Conservation (phyloP, 2,797 vertebrate species). For the Cyprinodon diabolis region DNA sequence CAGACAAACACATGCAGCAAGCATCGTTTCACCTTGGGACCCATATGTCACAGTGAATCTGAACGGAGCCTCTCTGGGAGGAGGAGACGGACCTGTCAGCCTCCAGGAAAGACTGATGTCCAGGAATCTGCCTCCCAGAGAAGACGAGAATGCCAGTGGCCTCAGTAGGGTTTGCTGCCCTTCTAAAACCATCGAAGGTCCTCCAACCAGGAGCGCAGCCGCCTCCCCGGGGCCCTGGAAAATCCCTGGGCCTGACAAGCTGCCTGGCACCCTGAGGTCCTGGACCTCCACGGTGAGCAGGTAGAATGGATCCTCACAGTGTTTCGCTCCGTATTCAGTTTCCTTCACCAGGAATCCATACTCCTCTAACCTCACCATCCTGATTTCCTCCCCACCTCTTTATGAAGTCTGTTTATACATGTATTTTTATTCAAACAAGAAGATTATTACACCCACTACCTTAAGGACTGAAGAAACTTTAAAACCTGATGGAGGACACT, state of each 20-base stretch:
- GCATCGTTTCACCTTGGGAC: conserved; percentile 76
- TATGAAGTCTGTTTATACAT: conserved; percentile 69
- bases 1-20: conserved; percentile 68
- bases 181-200: conserved; percentile 73
- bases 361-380: conserved; percentile 41
- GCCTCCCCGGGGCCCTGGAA: conserved; percentile 91
- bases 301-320: conserved; percentile 77
- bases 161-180: conserved; percentile 74
- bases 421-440: conserved; percentile 81
- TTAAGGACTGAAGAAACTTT: conserved; percentile 82
- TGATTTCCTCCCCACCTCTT: conserved; percentile 68
- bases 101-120: conserved; percentile 83
- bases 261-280: conserved; percentile 88
- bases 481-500: conserved; percentile 69
- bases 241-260: conserved; percentile 89
- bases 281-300: conserved; percentile 91
- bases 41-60: conserved; percentile 73
- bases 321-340: conserved; percentile 65
- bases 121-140: conserved; percentile 74
- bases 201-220: conserved; percentile 82
- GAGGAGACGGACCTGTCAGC: conserved; percentile 68
- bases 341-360: conserved; percentile 64
- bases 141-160: conserved; percentile 77
- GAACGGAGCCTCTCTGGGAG: conserved; percentile 76
- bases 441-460: conserved; percentile 83